Evolutionary conservation across 2,797 vertebrate genomes (phyloP).

Genomic region (Pogonophryne albipinna): DNA sequence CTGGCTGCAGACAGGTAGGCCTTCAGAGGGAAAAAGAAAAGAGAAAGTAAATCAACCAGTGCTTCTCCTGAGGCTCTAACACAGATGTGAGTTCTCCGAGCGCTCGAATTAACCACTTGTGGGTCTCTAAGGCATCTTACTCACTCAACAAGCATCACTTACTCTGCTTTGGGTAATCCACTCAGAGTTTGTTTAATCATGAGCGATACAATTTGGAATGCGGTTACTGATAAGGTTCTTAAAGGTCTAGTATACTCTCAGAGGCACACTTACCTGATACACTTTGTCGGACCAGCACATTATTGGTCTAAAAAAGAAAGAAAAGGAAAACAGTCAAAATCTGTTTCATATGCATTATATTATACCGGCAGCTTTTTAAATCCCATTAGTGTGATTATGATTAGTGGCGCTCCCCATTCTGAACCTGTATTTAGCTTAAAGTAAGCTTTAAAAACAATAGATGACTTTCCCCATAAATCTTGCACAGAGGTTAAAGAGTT

Average conservation of each 20-base stretch:
- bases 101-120: constrained; percentile 36
- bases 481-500: background rate
- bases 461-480: background rate
- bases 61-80: background rate
- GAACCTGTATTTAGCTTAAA: background rate
- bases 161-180: constrained; percentile 8
- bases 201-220: background rate
- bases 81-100: background rate
- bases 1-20: constrained; percentile 82
- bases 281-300: constrained; percentile 82
- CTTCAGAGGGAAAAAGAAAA: constrained; percentile 71
- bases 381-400: background rate
- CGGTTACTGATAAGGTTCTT: background rate
- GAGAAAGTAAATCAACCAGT: constrained; percentile 10
- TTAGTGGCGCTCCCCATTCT: background rate
- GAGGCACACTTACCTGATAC: constrained; percentile 83
- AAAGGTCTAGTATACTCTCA: background rate
- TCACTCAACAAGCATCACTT: constrained; percentile 15
- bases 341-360: background rate
- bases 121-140: constrained; percentile 22
- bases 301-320: constrained; percentile 82
- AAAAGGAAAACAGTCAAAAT: background rate
- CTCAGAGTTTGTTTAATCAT: constrained; percentile 33
- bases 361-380: background rate
- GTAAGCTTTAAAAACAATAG: background rate